Conservation (phyloP, 1,140 invertebrate genomes). For the Drosophila ananassae region DNA sequence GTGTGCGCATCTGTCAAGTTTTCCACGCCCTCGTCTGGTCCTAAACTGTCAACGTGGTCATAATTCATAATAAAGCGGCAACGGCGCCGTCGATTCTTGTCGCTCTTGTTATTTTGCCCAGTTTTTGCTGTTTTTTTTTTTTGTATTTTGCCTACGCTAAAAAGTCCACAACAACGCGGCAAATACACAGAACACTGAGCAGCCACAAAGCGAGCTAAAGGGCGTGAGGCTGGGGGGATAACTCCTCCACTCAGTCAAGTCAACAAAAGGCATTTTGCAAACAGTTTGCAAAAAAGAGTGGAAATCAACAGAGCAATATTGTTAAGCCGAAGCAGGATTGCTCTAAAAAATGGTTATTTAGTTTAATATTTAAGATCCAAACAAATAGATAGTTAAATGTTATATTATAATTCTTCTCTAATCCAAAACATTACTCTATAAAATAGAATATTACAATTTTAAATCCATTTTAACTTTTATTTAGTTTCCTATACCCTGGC, state of each 20-base stretch:
- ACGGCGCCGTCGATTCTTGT: slow-evolving; percentile 67
- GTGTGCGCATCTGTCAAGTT: slow-evolving; percentile 78
- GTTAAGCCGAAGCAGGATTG: slow-evolving; percentile 21
- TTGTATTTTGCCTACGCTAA: slow-evolving; percentile 21
- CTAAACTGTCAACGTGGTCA: slow-evolving; percentile 80
- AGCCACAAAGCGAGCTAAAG: slow-evolving; percentile 5
- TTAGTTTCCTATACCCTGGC: background rate
- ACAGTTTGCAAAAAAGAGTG: slow-evolving; percentile 36
- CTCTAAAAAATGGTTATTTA: slow-evolving; percentile 3
- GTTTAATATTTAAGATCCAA: no score
- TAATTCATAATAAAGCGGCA: slow-evolving; percentile 78
- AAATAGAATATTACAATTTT: no score
- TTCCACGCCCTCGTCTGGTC: slow-evolving; percentile 77
- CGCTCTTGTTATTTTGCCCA: slow-evolving; percentile 22
- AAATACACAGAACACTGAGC: slow-evolving; percentile 45
- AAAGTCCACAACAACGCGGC: slow-evolving; percentile 41
- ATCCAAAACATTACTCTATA: no score
- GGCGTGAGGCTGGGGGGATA: slow-evolving; percentile 4
- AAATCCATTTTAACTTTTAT: background rate
- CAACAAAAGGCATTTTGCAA: slow-evolving; percentile 59
- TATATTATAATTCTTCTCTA: no score
- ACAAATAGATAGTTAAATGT: no score
- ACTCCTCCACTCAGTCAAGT: slow-evolving; percentile 39
- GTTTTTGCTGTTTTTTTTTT: slow-evolving; percentile 12
- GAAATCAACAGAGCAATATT: slow-evolving; percentile 6